Conservation (phyloP, 2,888 invertebrate species). For the Baronia brevicornis region DNA sequence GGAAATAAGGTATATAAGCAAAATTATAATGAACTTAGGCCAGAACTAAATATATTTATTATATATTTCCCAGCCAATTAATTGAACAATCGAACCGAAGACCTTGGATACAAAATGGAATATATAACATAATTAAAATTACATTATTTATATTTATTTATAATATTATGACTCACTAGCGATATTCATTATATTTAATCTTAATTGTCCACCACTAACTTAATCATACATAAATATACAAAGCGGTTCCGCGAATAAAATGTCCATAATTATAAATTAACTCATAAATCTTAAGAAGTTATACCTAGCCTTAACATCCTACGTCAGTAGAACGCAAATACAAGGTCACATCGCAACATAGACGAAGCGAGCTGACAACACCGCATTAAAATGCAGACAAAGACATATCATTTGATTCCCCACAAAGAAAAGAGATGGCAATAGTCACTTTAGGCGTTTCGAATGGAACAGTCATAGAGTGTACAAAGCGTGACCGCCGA, state of each 20-base stretch:
- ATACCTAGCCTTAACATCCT: slow-evolving; percentile 39
- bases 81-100: too few species aligned
- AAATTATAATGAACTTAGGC: too few species aligned
- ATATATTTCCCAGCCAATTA: too few species aligned
- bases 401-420: slow-evolving; percentile 5
- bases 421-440: slow-evolving; percentile 45
- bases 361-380: slow-evolving; percentile 47
- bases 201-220: slow-evolving; percentile 13
- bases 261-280: slow-evolving; percentile 27
- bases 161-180: too few species aligned
- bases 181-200: slow-evolving; percentile 2
- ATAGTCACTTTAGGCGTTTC: slow-evolving; percentile 59
- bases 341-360: slow-evolving; percentile 55
- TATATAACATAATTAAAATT: too few species aligned
- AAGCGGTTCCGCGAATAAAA: slow-evolving; percentile 20
- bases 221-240: slow-evolving; percentile 16
- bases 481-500: slow-evolving; percentile 65
- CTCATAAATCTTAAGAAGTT: slow-evolving; percentile 40
- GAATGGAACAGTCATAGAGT: slow-evolving; percentile 63
- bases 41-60: too few species aligned
- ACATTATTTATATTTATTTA: too few species aligned
- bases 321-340: slow-evolving; percentile 45
- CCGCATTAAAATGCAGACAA: slow-evolving; percentile 36
- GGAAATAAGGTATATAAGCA: too few species aligned
- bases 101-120: too few species aligned